These are phyloP conservation scores for Phalacrocorax aristotelis DNA, from an alignment of 2,113 vertebrate species.

Conservation along the genomic window DNA sequence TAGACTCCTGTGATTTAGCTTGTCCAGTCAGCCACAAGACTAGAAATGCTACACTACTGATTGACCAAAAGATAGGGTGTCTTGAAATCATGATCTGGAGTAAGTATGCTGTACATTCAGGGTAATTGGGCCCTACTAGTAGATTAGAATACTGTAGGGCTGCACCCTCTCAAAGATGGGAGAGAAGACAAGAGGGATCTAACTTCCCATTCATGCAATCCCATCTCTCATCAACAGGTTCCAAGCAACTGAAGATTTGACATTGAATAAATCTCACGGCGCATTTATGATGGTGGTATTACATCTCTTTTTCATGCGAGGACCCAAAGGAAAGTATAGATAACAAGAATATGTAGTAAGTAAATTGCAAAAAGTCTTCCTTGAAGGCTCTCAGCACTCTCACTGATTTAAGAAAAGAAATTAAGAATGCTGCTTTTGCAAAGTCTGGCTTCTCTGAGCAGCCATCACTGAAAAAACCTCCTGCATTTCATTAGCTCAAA, in stretches of 20 bases:
- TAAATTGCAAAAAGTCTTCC: neutral
- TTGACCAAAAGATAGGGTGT: neutral
- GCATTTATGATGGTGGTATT: neutral
- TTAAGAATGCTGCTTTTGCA: neutral
- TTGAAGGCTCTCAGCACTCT: neutral
- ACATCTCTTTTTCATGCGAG: neutral
- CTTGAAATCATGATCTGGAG: neutral
- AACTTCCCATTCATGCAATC: neutral
- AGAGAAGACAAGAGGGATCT: neutral
- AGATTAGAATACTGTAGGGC: neutral
- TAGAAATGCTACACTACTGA: neutral
- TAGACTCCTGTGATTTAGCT: neutral
- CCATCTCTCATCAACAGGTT: neutral
- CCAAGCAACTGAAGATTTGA: neutral
- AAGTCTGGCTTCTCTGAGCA: neutral
- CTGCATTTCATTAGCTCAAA: neutral
- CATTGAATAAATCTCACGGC: neutral
- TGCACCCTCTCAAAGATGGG: neutral
- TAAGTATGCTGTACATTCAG: neutral
- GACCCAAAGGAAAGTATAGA: neutral
- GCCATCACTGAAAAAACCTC: neutral
- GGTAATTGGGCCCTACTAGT: neutral
- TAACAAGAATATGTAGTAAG: neutral
- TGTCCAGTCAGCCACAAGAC: neutral
- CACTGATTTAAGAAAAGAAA: neutral